Percentiles rank a stretch among this genome's conserved stretches.
Conservation (phyloP, 2,797 vertebrate species). For the Phyllotis vaccarum region DNA sequence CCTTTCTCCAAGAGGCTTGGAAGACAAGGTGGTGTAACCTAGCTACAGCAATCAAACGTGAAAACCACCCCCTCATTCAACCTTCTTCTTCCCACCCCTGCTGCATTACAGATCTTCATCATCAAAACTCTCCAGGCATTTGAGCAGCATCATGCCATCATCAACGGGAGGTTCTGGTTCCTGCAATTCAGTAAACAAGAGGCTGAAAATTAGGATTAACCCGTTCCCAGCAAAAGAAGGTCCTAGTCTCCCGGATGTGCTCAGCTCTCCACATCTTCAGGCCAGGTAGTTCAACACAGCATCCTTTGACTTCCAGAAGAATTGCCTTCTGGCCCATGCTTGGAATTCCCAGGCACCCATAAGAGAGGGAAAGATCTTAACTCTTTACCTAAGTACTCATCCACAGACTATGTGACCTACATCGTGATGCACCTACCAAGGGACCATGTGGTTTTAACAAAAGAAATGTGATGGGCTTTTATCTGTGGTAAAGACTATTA, state of each 20-base stretch:
- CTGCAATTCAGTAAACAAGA: slow-evolving; percentile 79
- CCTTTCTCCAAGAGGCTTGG: neutral
- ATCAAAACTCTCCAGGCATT: slow-evolving; percentile 89
- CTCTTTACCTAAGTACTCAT: neutral
- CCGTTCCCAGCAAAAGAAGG: neutral
- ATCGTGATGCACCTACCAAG: neutral
- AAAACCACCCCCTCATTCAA: neutral
- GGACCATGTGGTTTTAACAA: neutral
- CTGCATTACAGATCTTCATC: slow-evolving; percentile 87
- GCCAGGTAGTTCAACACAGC: neutral
- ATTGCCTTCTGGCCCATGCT: neutral
- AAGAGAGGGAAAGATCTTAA: neutral
- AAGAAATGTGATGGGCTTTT: neutral
- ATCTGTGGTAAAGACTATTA: neutral
- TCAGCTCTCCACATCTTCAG: neutral
- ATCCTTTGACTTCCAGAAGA: neutral
- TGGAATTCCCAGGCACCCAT: neutral
- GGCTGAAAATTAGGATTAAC: neutral
- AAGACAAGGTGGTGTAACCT: neutral
- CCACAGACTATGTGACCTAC: neutral
- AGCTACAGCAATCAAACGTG: neutral
- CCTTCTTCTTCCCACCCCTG: neutral
- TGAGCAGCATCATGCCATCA: slow-evolving; percentile 85
- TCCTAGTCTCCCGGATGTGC: neutral
- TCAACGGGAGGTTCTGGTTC: slow-evolving; percentile 81